These are phyloP conservation scores for Charaxes varanes DNA, from an alignment of 1,140 invertebrate species.

Conservation along the genomic window DNA sequence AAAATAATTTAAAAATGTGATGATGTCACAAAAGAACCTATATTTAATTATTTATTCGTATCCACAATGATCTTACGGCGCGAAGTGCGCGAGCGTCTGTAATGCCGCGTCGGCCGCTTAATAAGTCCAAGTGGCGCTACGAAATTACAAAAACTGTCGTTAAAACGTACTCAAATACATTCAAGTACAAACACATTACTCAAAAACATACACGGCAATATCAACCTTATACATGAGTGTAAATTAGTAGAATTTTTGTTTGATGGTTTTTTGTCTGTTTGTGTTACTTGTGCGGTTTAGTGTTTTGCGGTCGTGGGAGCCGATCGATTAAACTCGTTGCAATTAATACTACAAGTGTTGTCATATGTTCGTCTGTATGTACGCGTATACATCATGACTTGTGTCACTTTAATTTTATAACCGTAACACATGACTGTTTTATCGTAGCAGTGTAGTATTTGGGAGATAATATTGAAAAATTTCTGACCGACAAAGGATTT, in stretches of 20 bases:
- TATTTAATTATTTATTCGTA: no score
- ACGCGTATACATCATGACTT: conserved; percentile 19
- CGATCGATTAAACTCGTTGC: conserved; percentile 53
- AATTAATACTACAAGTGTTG: conserved; percentile 57
- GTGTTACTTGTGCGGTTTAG: conserved; percentile 16
- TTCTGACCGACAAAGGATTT: no score
- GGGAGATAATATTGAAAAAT: no score
- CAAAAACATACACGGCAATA: conserved; percentile 3
- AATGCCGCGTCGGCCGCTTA: conserved; percentile 35
- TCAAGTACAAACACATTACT: conserved; percentile 8
- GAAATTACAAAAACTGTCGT: conserved; percentile 53
- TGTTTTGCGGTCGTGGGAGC: conserved; percentile 44
- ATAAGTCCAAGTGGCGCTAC: conserved; percentile 59
- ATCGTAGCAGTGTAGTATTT: no score
- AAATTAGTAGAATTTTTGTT: conserved; percentile 9
- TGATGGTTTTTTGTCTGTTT: conserved; percentile 11
- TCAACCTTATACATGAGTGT: neutral
- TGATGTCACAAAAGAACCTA: no score
- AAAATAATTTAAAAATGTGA: no score
- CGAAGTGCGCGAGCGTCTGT: conserved; percentile 28
- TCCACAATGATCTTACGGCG: conserved; percentile 30
- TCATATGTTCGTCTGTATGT: conserved; percentile 50
- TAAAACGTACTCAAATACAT: conserved; percentile 27
- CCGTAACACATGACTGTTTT: no score
- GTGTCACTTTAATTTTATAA: conserved; percentile 5